These are phyloP conservation scores for Steinernema carpocapsae DNA, from an alignment of 2,888 invertebrate species.

Conservation along the genomic window DNA sequence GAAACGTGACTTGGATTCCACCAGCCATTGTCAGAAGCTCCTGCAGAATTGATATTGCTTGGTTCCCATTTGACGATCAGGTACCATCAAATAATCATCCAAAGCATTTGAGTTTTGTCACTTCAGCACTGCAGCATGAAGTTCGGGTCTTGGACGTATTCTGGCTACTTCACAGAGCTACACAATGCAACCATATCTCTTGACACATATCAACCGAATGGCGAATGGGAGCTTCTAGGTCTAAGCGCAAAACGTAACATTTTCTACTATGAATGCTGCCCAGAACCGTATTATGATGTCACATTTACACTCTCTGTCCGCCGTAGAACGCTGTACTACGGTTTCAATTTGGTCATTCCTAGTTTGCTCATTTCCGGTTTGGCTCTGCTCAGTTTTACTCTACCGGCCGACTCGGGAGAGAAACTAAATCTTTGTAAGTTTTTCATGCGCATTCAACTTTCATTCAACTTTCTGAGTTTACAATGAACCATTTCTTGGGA, in stretches of 20 bases:
- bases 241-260: slow-evolving; percentile 55
- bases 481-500: too few relatives aligned
- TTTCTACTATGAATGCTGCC: slow-evolving; percentile 67
- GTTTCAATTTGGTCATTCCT: slow-evolving; percentile 98
- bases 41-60: slow-evolving; percentile 60
- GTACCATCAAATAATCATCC: slow-evolving; percentile 27
- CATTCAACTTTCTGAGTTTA: too few relatives aligned
- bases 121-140: slow-evolving; percentile 73
- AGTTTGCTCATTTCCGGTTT: slow-evolving; percentile 98
- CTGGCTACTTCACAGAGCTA: slow-evolving; percentile 64
- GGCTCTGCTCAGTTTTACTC: slow-evolving; percentile 95
- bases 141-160: slow-evolving; percentile 96
- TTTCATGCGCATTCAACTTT: not conserved
- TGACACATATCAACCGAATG: slow-evolving; percentile 73
- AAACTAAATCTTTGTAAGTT: slow-evolving; percentile 89
- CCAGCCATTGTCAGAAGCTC: slow-evolving; percentile 60
- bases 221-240: slow-evolving; percentile 74
- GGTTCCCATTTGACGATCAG: slow-evolving; percentile 62
- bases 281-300: slow-evolving; percentile 78
- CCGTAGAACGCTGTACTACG: slow-evolving; percentile 95
- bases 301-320: slow-evolving; percentile 95
- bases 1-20: slow-evolving; percentile 62
- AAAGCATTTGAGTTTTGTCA: not conserved
- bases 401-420: slow-evolving; percentile 98
- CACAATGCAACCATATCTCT: slow-evolving; percentile 72